phyloP scores from a whole-genome alignment of 2,113 vertebrate genomes.

The Chelonoidis abingdonii region DNA sequence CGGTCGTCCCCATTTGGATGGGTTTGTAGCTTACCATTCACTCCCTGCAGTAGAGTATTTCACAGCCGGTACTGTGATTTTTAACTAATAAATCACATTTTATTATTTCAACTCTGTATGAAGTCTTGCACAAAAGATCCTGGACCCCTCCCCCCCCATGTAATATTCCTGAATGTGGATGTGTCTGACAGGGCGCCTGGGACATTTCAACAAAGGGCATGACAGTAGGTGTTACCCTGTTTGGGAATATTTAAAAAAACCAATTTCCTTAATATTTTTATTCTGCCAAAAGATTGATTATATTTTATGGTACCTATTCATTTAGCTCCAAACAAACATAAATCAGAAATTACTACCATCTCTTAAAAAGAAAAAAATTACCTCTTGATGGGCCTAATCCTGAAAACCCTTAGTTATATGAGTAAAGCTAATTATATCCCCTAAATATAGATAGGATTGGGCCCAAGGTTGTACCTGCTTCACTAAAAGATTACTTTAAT shows the following conservation, averaged over 20 bases:
- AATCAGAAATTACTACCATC: not conserved
- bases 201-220: not conserved
- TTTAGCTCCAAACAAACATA: not conserved
- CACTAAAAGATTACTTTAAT: not conserved
- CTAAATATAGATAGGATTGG: conserved; percentile 42
- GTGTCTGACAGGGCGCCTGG: not conserved
- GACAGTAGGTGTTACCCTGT: not conserved
- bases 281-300: not conserved
- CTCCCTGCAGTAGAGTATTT: not conserved
- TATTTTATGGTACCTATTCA: not conserved
- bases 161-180: not conserved
- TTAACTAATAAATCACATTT: not conserved
- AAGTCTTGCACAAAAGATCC: not conserved
- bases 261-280: not conserved
- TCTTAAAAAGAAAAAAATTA: rapidly evolving
- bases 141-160: not conserved
- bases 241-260: not conserved
- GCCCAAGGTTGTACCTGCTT: not conserved
- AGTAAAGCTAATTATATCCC: not conserved
- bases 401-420: not conserved
- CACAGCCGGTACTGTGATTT: not conserved
- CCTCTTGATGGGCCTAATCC: not conserved
- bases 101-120: not conserved
- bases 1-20: not conserved
- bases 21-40: not conserved